Conservation (phyloP, 2,888 invertebrate species). For the Timandra comae region DNA sequence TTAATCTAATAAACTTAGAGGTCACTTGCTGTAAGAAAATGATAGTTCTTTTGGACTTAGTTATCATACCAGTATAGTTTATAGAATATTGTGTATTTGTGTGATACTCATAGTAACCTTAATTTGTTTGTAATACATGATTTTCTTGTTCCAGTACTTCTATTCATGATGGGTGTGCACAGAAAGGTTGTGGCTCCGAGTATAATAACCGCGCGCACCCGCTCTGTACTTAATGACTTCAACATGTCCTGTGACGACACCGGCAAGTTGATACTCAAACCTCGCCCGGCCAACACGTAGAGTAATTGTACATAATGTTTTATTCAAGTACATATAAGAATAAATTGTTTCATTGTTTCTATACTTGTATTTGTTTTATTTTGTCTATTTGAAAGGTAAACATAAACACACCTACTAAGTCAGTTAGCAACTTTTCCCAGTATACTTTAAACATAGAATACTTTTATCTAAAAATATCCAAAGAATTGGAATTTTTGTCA, state of each 20-base stretch:
- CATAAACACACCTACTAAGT: no score
- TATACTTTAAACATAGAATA: no score
- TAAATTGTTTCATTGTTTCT: conserved; percentile 36
- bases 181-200: conserved; percentile 97
- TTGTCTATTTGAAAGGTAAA: no score
- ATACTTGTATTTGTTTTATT: no score
- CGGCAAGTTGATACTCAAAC: conserved; percentile 95
- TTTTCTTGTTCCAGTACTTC: conserved; percentile 80
- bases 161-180: conserved; percentile 95
- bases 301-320: conserved; percentile 20
- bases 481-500: neutral
- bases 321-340: conserved; percentile 6
- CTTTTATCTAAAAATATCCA: conserved; percentile 1
- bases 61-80: no score
- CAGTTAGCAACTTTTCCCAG: no score
- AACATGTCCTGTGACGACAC: conserved; percentile 99
- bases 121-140: no score
- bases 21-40: no score
- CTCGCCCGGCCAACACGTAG: conserved; percentile 79
- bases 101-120: neutral
- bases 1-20: no score
- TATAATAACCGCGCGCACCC: conserved; percentile 93
- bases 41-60: no score
- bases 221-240: conserved; percentile 93
- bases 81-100: no score